Percentiles rank a stretch among this genome's conserved stretches.
Evolutionary conservation across 2,113 vertebrate species (phyloP).

Genomic region (Barnardius zonarius): DNA sequence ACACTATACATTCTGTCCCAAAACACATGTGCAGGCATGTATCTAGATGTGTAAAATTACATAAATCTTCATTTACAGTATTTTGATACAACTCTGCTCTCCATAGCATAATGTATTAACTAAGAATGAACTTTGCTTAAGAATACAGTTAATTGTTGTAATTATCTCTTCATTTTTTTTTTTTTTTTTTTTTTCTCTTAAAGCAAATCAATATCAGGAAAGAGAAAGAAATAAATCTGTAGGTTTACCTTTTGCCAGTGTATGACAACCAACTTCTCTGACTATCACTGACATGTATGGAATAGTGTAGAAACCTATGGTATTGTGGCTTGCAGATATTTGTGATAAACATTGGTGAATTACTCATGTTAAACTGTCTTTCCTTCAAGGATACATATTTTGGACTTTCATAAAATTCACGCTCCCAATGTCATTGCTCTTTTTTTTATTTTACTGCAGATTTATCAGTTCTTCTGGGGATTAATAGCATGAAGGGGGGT

Average conservation of each 20-base stretch:
- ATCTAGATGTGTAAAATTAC: neutral
- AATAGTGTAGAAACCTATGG: neutral
- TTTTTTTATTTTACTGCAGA: slow-evolving; percentile 7
- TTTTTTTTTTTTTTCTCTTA: neutral
- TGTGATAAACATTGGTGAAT: neutral
- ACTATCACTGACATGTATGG: neutral
- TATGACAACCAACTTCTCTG: neutral
- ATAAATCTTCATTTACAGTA: neutral
- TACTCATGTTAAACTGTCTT: neutral
- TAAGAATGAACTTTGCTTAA: neutral
- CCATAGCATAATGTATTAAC: neutral
- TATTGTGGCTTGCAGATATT: neutral
- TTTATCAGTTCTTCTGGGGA: neutral
- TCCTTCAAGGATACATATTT: neutral
- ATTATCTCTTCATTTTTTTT: neutral
- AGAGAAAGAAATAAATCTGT: neutral
- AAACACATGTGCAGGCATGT: rapidly evolving
- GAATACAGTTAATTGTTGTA: neutral
- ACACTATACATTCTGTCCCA: neutral
- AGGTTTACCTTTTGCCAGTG: neutral
- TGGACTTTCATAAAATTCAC: neutral
- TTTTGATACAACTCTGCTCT: neutral
- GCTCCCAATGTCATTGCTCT: neutral
- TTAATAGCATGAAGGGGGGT: slow-evolving; percentile 29
- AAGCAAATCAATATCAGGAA: neutral